Base-by-base conservation (phyloP, 2,888 invertebrate species). In the Chrysina gloriosa region DNA sequence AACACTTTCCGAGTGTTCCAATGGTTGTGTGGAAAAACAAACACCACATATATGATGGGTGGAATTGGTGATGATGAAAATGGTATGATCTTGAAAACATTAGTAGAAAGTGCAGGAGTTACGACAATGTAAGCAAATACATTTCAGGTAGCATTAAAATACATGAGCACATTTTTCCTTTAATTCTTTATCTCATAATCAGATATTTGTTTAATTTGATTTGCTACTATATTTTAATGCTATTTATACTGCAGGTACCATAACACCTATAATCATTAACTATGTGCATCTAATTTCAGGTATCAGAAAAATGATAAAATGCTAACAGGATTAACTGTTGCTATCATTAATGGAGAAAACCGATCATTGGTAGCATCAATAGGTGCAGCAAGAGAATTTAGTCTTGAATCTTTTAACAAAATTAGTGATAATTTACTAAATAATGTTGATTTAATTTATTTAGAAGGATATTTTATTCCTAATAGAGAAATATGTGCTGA, bases 381-480 rank as follows among this genome's bases (percentile, higher is more conserved):
- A 65, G 88, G 87, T 1, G 88, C 88, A 3, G 87, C 88, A 1
- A 80, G 80, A 65, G 77, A 81, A 66, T 82, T 84, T 74, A 78
- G 79, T 9, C 70, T 81, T 25, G 76, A 80, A 11, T 80, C 80
- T 71, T 77, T 85, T 42, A 52, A 70, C 23, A 19, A n/a, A 47
- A 36, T 39, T 29, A 63, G 42, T 4, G 70, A 75, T 27, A 75
- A 78, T 27, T 48, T 77, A n/a, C 68, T 83, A 9, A 66, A 77
- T 19, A 68, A 71, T 19, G 77, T 79, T 3, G 70, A 78, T 56
- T 73, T 83, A 21, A 76, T 87, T 29, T 88, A 88, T 71, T 80
- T 89, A 63, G 88, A 88, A 79, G 88, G 87, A 3, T 89, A 86
- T 77, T 89, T 89, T 76, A 76, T 89, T 47, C 85, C 86, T 0